Percentiles rank a stretch among this genome's conserved stretches.
phyloP scores from a whole-genome alignment of 2,113 vertebrate genomes.

The Ptyas mucosa region DNA sequence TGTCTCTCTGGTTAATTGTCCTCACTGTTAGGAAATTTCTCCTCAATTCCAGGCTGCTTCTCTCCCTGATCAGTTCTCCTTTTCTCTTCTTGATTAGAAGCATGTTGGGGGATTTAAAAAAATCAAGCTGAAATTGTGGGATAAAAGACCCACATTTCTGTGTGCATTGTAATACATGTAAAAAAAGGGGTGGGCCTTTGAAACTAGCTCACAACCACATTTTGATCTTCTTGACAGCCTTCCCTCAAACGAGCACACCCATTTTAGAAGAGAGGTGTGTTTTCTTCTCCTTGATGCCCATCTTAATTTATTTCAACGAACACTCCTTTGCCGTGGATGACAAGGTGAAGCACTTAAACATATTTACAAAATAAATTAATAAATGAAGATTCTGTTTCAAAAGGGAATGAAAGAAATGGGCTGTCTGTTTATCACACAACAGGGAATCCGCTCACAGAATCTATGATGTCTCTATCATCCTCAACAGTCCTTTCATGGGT shows the following conservation, averaged over 20 bases:
- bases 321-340: not conserved
- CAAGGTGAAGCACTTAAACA: not conserved
- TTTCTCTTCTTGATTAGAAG: too few relatives aligned
- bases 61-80: too few relatives aligned
- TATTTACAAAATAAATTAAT: not conserved
- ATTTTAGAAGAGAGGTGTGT: not conserved
- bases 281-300: not conserved
- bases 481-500: not conserved
- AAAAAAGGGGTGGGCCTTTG: not conserved
- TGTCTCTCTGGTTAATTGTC: too few relatives aligned
- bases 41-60: too few relatives aligned
- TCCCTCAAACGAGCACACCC: not conserved
- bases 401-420: not conserved
- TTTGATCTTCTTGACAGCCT: not conserved
- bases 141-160: not conserved
- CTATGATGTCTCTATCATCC: not conserved
- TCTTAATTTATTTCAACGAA: not conserved
- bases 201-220: not conserved
- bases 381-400: not conserved
- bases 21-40: too few relatives aligned
- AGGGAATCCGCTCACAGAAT: not conserved
- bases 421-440: not conserved
- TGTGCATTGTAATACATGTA: not conserved
- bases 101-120: not conserved
- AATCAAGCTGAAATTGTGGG: not conserved